Evolutionary conservation across 2,888 invertebrate species (phyloP).

Genomic region (Zonitis immaculata): DNA sequence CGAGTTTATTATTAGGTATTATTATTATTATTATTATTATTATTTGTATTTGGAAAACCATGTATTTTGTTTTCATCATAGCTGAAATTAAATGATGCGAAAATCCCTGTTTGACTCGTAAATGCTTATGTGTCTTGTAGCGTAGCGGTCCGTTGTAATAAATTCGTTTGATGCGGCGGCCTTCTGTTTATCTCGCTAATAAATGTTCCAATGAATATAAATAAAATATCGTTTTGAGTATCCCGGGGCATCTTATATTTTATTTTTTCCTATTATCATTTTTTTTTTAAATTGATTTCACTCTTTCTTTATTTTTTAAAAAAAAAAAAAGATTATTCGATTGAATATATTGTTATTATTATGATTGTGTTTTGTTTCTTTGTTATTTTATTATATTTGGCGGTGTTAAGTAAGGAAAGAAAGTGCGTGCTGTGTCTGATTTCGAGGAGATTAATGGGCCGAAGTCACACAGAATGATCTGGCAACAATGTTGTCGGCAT

Average conservation of each 20-base stretch:
- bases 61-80: not conserved
- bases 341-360: no score
- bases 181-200: not conserved
- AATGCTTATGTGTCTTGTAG: not conserved
- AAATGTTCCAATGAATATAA: not conserved
- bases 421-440: conserved; percentile 19
- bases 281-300: no score
- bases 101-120: not conserved
- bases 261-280: not conserved
- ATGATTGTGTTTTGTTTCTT: not conserved
- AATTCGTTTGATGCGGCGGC: not conserved
- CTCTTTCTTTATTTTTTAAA: no score
- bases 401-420: conserved; percentile 2
- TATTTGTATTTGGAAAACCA: not conserved
- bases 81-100: not conserved
- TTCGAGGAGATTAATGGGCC: conserved; percentile 24
- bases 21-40: not conserved
- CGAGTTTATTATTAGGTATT: no score
- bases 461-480: conserved; percentile 21
- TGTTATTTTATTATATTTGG: conserved; percentile 3
- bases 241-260: not conserved
- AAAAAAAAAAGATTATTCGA: no score
- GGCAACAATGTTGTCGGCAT: conserved; percentile 25
- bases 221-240: not conserved
- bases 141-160: not conserved